These are phyloP conservation scores for Elephas maximus DNA, from an alignment of 2,113 vertebrate genomes.

Conservation along the genomic window DNA sequence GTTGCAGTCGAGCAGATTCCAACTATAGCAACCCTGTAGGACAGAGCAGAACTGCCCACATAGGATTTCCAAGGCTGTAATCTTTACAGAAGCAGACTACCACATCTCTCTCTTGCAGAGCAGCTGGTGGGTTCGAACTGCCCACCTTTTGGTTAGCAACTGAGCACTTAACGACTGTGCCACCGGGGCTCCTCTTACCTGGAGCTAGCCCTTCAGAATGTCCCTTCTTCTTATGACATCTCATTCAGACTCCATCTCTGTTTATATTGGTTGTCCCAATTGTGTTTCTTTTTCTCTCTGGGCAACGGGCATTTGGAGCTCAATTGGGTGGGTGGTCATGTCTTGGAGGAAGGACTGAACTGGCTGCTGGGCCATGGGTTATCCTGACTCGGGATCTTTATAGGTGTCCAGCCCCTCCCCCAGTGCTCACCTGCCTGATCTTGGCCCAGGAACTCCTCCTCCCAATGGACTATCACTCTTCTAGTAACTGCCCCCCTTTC, in stretches of 20 bases:
- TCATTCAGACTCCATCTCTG: neutral
- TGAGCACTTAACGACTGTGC: neutral
- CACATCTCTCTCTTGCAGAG: too few species aligned
- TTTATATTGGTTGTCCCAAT: neutral
- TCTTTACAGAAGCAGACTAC: too few species aligned
- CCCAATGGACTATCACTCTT: neutral
- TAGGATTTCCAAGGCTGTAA: neutral
- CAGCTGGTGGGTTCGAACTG: neutral
- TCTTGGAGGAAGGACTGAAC: neutral
- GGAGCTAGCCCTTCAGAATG: neutral
- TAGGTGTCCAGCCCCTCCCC: neutral
- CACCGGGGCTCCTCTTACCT: neutral
- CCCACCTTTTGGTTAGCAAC: neutral
- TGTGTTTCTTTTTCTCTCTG: neutral
- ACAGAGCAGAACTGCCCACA: neutral
- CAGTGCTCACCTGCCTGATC: neutral
- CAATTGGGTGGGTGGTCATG: too few species aligned
- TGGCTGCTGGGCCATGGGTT: neutral
- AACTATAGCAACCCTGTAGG: neutral
- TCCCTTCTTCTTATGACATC: neutral
- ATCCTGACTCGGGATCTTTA: neutral
- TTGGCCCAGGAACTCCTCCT: rapidly evolving
- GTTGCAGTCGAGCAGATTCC: neutral
- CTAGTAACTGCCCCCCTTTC: conserved; percentile 56
- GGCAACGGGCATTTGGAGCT: neutral